phyloP scores from a whole-genome alignment of 1,140 invertebrate genomes.

The Plutomurus gul region DNA sequence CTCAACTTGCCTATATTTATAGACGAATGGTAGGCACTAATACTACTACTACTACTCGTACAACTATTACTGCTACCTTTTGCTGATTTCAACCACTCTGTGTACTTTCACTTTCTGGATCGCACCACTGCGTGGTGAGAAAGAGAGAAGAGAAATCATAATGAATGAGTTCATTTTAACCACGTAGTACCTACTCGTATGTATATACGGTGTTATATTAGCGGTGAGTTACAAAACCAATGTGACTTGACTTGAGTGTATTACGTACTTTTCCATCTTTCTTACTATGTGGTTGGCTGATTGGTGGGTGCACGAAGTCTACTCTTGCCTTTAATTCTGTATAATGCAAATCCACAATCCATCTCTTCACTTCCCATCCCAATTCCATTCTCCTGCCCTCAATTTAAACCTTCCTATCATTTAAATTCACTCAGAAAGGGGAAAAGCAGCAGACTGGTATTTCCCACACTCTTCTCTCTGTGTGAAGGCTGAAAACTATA shows the following conservation, averaged over 20 bases:
- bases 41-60: no score
- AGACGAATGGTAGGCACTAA: background rate
- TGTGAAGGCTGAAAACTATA: no score
- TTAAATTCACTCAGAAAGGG: background rate
- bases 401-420: background rate
- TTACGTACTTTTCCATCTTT: background rate
- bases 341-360: slow-evolving; percentile 7
- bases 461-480: background rate
- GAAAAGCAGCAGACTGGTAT: background rate
- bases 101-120: no score
- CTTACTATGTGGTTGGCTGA: no score
- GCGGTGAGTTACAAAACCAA: no score
- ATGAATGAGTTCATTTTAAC: background rate
- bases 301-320: no score
- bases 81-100: no score
- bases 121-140: background rate
- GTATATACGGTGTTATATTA: no score
- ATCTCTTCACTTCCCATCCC: background rate
- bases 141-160: background rate
- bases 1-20: slow-evolving; percentile 3
- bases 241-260: background rate
- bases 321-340: background rate
- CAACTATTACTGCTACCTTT: no score
- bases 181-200: background rate
- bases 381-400: slow-evolving; percentile 31